phyloP scores from a whole-genome alignment of 1,140 invertebrate genomes.

The Drosophila ambigua region DNA sequence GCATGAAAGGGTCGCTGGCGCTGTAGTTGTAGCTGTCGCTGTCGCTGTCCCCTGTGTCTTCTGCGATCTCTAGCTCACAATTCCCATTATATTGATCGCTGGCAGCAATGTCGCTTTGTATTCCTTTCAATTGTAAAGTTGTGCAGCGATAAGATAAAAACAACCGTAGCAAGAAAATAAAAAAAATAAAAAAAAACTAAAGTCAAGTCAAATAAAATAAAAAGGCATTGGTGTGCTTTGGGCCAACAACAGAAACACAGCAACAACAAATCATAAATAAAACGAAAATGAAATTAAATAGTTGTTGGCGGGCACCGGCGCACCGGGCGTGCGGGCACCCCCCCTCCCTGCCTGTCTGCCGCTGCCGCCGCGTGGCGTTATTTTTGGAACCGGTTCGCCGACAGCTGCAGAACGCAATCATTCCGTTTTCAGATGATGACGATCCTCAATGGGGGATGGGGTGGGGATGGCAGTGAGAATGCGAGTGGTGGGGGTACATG shows the following conservation, averaged over 20 bases:
- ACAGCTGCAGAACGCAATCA: conserved; percentile 60
- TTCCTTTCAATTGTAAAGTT: conserved; percentile 50
- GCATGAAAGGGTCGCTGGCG: too few relatives aligned
- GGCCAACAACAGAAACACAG: background rate
- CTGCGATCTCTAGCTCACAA: too few relatives aligned
- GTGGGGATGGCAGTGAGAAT: conserved; percentile 3
- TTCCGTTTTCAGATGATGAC: conserved; percentile 31
- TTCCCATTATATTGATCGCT: too few relatives aligned
- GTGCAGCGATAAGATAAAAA: conserved; percentile 63
- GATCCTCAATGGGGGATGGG: background rate
- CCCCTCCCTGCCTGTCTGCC: conserved; percentile 7
- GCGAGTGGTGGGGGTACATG: conserved; percentile 30
- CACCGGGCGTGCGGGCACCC: background rate
- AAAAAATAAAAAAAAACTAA: conserved; percentile 2
- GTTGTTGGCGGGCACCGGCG: background rate
- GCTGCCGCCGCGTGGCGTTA: conserved; percentile 18
- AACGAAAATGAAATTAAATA: conserved; percentile 46
- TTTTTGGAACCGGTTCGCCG: conserved; percentile 67
- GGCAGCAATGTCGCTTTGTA: conserved; percentile 30
- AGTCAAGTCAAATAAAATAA: conserved; percentile 40
- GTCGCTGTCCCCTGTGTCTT: too few relatives aligned
- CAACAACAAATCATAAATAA: conserved; percentile 49
- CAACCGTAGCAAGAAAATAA: background rate
- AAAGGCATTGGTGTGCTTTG: conserved; percentile 26
- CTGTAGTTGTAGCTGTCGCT: too few relatives aligned